Percentiles rank a stretch among this genome's conserved stretches.
phyloP scores from a whole-genome alignment of 2,888 invertebrate species.

The Abscondita cerata region DNA sequence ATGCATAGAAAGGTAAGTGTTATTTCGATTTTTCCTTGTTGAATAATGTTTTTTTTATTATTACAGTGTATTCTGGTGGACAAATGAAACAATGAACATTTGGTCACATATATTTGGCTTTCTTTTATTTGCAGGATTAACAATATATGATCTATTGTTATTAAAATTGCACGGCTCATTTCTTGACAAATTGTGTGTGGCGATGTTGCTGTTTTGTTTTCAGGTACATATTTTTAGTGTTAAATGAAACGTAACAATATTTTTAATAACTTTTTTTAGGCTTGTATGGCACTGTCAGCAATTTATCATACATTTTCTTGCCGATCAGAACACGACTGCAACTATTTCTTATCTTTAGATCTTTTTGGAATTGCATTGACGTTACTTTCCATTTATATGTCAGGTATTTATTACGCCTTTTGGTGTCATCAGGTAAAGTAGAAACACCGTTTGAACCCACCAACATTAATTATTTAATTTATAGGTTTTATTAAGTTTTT shows the following conservation, averaged over 20 bases:
- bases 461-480: constrained; percentile 44
- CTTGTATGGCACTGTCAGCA: constrained; percentile 91
- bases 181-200: constrained; percentile 85
- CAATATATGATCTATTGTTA: constrained; percentile 83
- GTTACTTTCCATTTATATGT: constrained; percentile 91
- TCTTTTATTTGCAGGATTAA: constrained; percentile 81
- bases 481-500: constrained; percentile 80
- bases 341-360: constrained; percentile 88
- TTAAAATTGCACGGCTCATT: constrained; percentile 79
- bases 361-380: constrained; percentile 93
- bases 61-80: constrained; percentile 93
- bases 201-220: constrained; percentile 83
- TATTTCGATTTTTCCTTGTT: too few species aligned
- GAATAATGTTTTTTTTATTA: constrained; percentile 15
- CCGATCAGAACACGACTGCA: constrained; percentile 84
- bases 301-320: constrained; percentile 95
- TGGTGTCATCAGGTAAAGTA: constrained; percentile 88
- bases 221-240: constrained; percentile 64
- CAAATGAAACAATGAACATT: constrained; percentile 96
- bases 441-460: not conserved
- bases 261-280: constrained; percentile 64
- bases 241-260: not conserved
- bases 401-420: constrained; percentile 96
- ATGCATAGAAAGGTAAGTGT: constrained; percentile 85
- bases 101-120: constrained; percentile 95